phyloP scores from a whole-genome alignment of 2,888 invertebrate species.

The Thera britannica region DNA sequence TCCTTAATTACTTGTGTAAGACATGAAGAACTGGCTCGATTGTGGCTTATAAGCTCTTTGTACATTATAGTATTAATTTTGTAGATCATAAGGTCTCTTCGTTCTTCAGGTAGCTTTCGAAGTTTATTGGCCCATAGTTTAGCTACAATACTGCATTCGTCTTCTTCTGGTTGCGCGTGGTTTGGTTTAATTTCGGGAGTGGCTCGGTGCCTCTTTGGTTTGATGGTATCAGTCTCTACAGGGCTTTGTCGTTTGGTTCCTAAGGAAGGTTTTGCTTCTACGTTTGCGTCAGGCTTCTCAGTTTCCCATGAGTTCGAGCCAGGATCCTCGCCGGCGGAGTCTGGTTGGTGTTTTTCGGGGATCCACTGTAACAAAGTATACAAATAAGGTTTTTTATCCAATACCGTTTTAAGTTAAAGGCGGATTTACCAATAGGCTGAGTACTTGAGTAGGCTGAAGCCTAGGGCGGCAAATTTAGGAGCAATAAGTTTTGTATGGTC shows the following conservation, averaged over 20 bases:
- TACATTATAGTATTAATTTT: constrained; percentile 26
- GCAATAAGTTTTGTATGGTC: no score
- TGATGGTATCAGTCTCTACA: neutral
- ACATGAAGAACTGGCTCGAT: neutral
- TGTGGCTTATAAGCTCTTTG: constrained; percentile 2
- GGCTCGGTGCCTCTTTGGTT: neutral
- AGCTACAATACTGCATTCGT: constrained; percentile 18
- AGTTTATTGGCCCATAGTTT: constrained; percentile 23
- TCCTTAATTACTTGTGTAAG: constrained; percentile 7
- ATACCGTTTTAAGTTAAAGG: no score
- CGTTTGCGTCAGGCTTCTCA: neutral
- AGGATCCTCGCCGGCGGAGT: neutral
- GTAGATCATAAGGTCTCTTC: constrained; percentile 18
- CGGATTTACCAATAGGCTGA: no score
- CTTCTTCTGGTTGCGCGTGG: neutral
- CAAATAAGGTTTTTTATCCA: no score
- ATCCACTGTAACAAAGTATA: neutral
- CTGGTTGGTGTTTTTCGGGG: neutral
- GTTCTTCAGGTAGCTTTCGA: constrained; percentile 16
- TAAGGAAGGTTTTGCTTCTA: neutral
- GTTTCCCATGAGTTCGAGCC: neutral
- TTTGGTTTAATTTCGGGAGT: neutral
- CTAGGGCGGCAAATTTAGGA: no score
- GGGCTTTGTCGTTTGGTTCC: neutral
- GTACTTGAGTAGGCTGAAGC: no score